These are phyloP conservation scores for Dichetophora obliterata DNA, from an alignment of 2,888 invertebrate genomes.

Conservation along the genomic window DNA sequence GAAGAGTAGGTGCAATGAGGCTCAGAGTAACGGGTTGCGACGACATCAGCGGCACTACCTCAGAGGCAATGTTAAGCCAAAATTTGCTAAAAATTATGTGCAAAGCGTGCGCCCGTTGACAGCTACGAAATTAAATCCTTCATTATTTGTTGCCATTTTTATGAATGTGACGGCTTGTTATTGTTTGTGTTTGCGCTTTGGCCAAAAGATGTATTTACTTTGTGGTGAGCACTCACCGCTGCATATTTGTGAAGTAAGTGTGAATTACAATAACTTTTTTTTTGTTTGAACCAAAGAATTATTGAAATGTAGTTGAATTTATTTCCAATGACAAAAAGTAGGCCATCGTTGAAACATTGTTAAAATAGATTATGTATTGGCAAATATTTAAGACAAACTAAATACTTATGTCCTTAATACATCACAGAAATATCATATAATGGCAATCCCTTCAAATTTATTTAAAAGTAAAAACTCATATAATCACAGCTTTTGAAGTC, in stretches of 20 bases:
- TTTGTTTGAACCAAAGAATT: neutral
- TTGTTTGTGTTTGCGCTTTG: neutral
- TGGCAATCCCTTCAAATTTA: too few relatives aligned
- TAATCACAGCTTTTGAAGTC: too few relatives aligned
- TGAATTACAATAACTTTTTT: neutral
- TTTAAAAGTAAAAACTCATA: too few relatives aligned
- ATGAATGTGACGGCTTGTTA: neutral
- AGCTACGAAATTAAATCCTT: slow-evolving; percentile 31
- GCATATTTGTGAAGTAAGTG: neutral
- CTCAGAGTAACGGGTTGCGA: neutral
- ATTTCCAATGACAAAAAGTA: neutral
- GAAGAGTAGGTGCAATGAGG: neutral
- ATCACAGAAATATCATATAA: too few relatives aligned
- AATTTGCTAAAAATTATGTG: slow-evolving; percentile 10
- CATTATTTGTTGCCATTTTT: slow-evolving; percentile 28
- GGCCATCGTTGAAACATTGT: neutral
- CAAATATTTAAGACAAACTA: too few relatives aligned
- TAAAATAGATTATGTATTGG: too few relatives aligned
- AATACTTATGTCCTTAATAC: too few relatives aligned
- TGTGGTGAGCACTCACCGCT: neutral
- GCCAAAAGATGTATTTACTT: neutral
- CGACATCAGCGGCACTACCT: slow-evolving; percentile 9
- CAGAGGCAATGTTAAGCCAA: neutral
- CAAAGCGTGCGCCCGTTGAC: slow-evolving; percentile 24
- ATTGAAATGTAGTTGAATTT: neutral